phyloP scores from a whole-genome alignment of 1,140 invertebrate genomes.

The Nixonia krombeini region DNA sequence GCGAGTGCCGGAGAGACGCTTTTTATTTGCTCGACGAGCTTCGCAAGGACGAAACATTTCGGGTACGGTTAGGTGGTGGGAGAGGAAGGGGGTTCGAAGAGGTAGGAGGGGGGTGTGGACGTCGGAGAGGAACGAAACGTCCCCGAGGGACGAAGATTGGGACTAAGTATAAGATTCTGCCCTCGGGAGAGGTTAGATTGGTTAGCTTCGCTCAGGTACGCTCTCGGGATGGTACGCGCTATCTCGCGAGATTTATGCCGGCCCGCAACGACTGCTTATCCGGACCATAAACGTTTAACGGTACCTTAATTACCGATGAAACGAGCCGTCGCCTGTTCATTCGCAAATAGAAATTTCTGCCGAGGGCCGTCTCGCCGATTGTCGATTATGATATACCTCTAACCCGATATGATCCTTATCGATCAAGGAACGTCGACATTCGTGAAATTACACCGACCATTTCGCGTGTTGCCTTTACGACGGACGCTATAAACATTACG shows the following conservation, averaged over 20 bases:
- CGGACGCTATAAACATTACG: no score
- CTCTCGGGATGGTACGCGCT: conserved; percentile 21
- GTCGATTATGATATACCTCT: no score
- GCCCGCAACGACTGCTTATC: conserved; percentile 38
- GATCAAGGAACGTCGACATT: no score
- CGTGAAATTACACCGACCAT: no score
- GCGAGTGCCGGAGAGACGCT: conserved; percentile 27
- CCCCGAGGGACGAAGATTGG: conserved; percentile 27
- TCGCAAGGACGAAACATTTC: conserved; percentile 32
- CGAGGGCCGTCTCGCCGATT: no score
- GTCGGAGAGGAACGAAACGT: no score
- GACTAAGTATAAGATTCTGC: conserved; percentile 32
- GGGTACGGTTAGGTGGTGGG: no score
- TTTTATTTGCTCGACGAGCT: conserved; percentile 20
- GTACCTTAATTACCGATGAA: conserved; percentile 49
- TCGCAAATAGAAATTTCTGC: conserved; percentile 34
- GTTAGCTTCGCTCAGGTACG: conserved; percentile 18
- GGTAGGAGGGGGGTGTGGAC: no score
- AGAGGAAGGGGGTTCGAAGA: conserved; percentile 7
- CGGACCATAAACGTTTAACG: conserved; percentile 45
- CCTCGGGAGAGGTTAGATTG: conserved; percentile 39
- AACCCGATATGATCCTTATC: no score
- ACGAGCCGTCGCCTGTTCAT: conserved; percentile 35
- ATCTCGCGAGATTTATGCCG: conserved; percentile 44
- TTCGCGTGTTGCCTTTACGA: no score